A percentile compares a stretch with the other conserved stretches of the same genome.
phyloP scores from a whole-genome alignment of 2,113 vertebrate species.

The Lota lota region DNA sequence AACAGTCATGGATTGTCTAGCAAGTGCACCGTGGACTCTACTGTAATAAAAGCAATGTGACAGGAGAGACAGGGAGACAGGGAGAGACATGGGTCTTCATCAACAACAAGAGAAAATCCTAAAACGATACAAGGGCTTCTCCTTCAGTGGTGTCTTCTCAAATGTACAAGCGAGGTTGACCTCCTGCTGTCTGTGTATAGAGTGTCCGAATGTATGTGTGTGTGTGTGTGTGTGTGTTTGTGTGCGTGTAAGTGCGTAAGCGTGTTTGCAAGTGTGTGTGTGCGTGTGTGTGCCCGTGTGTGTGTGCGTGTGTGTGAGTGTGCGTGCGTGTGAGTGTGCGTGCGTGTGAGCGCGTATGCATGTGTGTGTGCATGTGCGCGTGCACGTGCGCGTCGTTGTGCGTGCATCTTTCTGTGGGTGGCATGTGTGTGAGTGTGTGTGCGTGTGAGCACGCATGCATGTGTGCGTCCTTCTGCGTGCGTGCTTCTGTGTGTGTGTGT shows the following conservation, averaged over 20 bases:
- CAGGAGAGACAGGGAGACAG: conserved; percentile 61
- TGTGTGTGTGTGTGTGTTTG: background rate
- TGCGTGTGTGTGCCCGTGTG: no score
- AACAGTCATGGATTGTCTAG: conserved; percentile 84
- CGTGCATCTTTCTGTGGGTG: background rate
- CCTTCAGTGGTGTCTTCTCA: background rate
- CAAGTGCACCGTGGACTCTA: conserved; percentile 68
- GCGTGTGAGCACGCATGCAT: background rate
- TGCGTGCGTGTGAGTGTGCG: background rate
- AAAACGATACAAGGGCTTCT: background rate
- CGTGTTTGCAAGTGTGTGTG: no score
- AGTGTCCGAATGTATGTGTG: background rate
- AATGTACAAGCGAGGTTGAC: background rate
- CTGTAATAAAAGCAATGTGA: conserved; percentile 80
- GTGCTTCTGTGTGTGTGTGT: background rate
- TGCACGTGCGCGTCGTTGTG: background rate
- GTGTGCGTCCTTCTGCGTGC: background rate
- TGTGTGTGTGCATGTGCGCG: conserved; percentile 5
- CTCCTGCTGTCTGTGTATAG: background rate
- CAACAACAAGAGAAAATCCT: conserved; percentile 36
- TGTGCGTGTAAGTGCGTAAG: background rate
- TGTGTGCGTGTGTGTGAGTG: no score
- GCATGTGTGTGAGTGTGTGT: background rate
- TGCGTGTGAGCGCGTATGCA: background rate
- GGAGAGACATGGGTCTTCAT: conserved; percentile 50